phyloP scores from a whole-genome alignment of 35 echinoderm and acorn worm genomes.

The Strongylocentrotus purpuratus region DNA sequence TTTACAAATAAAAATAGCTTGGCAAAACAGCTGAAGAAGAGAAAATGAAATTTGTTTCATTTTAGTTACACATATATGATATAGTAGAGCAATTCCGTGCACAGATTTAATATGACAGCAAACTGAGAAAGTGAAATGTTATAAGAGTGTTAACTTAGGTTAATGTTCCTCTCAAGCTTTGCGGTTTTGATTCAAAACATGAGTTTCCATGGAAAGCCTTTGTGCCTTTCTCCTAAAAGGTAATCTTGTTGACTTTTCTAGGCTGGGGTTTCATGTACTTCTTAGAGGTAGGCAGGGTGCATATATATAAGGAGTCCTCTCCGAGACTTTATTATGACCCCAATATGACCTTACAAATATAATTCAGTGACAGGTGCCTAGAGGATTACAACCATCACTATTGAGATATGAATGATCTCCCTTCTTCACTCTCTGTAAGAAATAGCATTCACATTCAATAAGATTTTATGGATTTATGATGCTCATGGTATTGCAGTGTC shows the following conservation, averaged over 20 bases:
- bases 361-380: slow-evolving; percentile 10
- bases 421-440: too few relatives aligned
- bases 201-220: neutral
- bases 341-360: slow-evolving; percentile 24
- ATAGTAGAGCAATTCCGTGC: neutral
- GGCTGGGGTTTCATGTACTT: neutral
- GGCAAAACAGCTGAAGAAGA: too few relatives aligned
- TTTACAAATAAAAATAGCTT: too few relatives aligned
- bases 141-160: neutral
- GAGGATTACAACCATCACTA: neutral
- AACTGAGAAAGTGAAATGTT: neutral
- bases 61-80: too few relatives aligned
- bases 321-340: neutral
- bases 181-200: neutral
- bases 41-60: too few relatives aligned
- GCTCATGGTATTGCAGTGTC: too few relatives aligned
- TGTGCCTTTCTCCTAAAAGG: neutral
- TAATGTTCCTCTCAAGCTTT: neutral
- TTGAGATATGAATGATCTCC: neutral
- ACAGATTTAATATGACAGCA: neutral
- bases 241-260: slow-evolving; percentile 13
- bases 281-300: slow-evolving; percentile 4
- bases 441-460: too few relatives aligned
- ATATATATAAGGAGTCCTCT: neutral
- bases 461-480: too few relatives aligned